Evolutionary conservation across 2,888 invertebrate genomes (phyloP).

Genomic region (Salpingus planirostris): DNA sequence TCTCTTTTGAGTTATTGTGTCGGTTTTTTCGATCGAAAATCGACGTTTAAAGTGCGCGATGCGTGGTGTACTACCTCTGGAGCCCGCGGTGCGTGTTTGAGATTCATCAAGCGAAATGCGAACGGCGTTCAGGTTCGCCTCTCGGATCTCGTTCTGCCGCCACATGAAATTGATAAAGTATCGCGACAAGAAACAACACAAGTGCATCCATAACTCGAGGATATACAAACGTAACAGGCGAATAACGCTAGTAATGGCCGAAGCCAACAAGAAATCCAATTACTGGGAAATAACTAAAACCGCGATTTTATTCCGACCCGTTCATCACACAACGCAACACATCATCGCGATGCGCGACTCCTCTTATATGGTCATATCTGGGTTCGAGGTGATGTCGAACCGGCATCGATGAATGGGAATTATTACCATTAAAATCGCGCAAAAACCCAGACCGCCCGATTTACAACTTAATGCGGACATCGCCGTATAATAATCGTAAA

Average conservation of each 20-base stretch:
- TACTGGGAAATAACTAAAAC: conserved; percentile 25
- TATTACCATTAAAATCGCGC: conserved; percentile 6
- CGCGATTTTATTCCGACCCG: conserved; percentile 27
- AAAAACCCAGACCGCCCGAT: conserved; percentile 6
- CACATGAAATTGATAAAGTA: conserved; percentile 21
- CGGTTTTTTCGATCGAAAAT: conserved; percentile 7
- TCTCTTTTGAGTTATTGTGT: conserved; percentile 31
- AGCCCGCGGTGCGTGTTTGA: conserved; percentile 9
- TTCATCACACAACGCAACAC: conserved; percentile 28
- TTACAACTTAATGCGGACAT: conserved; percentile 12
- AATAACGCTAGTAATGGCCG: conserved; percentile 26
- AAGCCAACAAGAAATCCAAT: conserved; percentile 30
- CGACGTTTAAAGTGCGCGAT: too few relatives aligned
- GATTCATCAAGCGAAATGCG: conserved; percentile 6
- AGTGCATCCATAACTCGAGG: conserved; percentile 23
- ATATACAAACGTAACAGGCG: conserved; percentile 25
- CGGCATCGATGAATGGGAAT: conserved; percentile 24
- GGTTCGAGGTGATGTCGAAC: conserved; percentile 24
- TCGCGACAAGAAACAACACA: conserved; percentile 22
- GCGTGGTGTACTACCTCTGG: neutral
- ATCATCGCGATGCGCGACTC: too few relatives aligned
- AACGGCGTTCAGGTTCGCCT: neutral
- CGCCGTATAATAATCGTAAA: too few relatives aligned
- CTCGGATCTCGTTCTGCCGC: conserved; percentile 3
- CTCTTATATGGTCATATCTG: conserved; percentile 30